Conservation (phyloP, 2,888 invertebrate genomes). For the Sminthurinus aureus region DNA sequence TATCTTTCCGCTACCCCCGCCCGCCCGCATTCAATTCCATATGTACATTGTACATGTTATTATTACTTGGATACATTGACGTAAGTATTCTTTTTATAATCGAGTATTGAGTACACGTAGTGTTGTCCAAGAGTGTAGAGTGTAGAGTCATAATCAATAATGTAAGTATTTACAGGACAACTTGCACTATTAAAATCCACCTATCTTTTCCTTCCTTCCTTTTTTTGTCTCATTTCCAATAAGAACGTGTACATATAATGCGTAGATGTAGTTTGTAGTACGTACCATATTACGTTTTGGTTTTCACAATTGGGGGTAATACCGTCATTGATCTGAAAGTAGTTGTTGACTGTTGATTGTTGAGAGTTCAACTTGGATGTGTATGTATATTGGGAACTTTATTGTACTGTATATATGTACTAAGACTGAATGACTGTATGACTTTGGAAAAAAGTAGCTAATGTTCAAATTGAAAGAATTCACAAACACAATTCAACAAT, state of each 20-base stretch:
- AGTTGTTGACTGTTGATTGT: too few species aligned
- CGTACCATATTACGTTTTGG: too few species aligned
- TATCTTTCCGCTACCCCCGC: conserved; percentile 29
- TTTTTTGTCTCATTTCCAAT: too few species aligned
- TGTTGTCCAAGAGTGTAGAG: background rate
- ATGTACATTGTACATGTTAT: background rate
- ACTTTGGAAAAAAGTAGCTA: background rate
- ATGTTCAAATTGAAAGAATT: conserved; percentile 1
- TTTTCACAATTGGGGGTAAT: too few species aligned
- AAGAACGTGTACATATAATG: too few species aligned
- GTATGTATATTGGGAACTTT: background rate
- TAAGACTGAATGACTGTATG: background rate
- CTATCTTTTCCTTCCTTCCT: background rate
- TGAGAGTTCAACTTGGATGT: background rate
- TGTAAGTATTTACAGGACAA: background rate
- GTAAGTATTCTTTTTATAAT: too few species aligned
- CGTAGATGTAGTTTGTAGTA: too few species aligned
- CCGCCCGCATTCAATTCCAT: conserved; percentile 23
- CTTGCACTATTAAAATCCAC: background rate
- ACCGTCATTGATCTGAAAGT: too few species aligned
- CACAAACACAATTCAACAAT: conserved; percentile 12
- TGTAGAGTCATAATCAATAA: background rate
- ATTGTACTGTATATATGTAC: background rate
- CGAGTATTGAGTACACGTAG: background rate
- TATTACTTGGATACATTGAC: background rate